Evolutionary conservation across 2,888 invertebrate genomes (phyloP), one percentile per base, ranked within the genome.

Genomic region (Watsonalla binaria): DNA sequence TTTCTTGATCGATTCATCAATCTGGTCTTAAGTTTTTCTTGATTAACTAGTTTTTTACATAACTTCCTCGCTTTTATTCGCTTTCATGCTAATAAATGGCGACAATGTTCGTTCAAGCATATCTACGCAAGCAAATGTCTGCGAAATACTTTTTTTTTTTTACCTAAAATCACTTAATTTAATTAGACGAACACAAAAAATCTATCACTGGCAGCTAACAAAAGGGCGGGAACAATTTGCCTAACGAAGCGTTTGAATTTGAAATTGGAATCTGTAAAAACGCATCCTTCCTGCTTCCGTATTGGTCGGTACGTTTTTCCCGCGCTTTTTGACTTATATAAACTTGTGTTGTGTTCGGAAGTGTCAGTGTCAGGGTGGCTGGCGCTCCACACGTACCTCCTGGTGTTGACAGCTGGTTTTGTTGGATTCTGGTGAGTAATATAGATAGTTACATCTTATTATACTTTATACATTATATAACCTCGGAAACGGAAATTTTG

Each of bases 261-360:
- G 72, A 78, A 82, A 76, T 77, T 80, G 75, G 72, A 71, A 65
- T 61, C 51, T 66, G 66, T 60, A 76, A 85, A 86, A 86, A 85
- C 79, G 70, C 78, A 82, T 83, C 85, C 79, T 86, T 86, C 88
- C 88, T 84, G 63, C 72, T 89, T 89, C 89, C 89, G 84, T 66
- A 77, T 84, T 78, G 80, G 78, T 68, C 62, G 54, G 59, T 61
- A 60, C 46, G 79, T 78, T 79, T 80, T 83, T 84, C 82, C 72
- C 78, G 78, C 77, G 68, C 57, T 62, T 73, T 75, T 77, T 70
- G 58, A 56, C 56, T 59, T 73, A 59, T 73, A 86, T 86, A 84
- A 75, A 84, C 74, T 24, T 61, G 68, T 60, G 53, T 58, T 58
- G 54, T 54, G 59, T 58, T 58, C 61, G 62, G 62, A 53, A 61